These are phyloP conservation scores for Streptopelia turtur DNA, from an alignment of 2,797 vertebrate species.

Conservation along the genomic window DNA sequence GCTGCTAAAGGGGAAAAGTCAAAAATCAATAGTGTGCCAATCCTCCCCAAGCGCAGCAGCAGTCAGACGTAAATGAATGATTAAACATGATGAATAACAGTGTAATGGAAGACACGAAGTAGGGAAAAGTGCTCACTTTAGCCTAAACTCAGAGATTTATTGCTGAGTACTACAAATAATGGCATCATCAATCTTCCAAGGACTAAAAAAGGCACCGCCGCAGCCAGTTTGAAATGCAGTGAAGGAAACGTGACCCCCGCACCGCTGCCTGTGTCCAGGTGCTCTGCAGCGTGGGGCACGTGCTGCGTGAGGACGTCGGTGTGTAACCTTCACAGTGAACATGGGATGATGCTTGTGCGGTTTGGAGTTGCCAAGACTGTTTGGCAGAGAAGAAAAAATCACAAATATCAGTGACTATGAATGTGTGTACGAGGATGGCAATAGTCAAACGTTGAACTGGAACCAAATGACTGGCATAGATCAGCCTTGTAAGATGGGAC, in stretches of 20 bases:
- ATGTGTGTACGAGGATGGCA: not conserved
- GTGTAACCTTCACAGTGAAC: not conserved
- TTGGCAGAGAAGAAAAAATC: not conserved
- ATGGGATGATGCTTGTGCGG: not conserved
- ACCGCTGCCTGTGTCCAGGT: not conserved
- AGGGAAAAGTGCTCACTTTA: slow-evolving; percentile 71
- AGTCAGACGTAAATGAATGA: slow-evolving; percentile 73
- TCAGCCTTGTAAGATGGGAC: not conserved
- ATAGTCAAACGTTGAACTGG: not conserved
- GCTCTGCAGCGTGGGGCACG: not conserved
- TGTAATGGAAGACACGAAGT: slow-evolving; percentile 67
- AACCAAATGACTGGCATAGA: not conserved
- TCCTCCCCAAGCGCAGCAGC: slow-evolving; percentile 56
- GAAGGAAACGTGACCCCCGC: slow-evolving; percentile 4
- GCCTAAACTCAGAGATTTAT: slow-evolving; percentile 76
- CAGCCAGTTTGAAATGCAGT: slow-evolving; percentile 40
- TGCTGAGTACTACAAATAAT: slow-evolving; percentile 77
- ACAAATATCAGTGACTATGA: not conserved
- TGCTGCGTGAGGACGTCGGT: not conserved
- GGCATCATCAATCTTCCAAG: slow-evolving; percentile 80
- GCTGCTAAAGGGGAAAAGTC: slow-evolving; percentile 61
- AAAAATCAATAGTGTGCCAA: slow-evolving; percentile 60
- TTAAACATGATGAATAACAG: slow-evolving; percentile 80
- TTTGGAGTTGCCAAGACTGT: not conserved
- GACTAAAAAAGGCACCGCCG: slow-evolving; percentile 48